Evolutionary conservation across 2,888 invertebrate species (phyloP).

Genomic region (Pediacus dermestoides): DNA sequence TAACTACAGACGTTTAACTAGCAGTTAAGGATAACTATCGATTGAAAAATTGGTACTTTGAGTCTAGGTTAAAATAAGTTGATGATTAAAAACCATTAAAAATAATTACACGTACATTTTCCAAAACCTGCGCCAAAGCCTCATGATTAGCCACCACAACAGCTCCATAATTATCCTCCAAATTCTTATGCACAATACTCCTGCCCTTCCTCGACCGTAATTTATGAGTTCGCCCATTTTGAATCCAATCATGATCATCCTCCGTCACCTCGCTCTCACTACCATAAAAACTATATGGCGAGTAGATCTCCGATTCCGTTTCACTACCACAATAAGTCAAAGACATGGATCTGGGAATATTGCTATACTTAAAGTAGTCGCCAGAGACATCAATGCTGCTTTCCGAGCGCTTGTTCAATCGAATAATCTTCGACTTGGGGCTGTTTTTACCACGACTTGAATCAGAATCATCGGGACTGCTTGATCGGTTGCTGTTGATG

Average conservation of each 20-base stretch:
- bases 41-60: too few species aligned
- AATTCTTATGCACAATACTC: constrained; percentile 77
- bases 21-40: too few species aligned
- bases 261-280: constrained; percentile 57
- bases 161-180: constrained; percentile 88
- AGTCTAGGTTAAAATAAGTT: too few species aligned
- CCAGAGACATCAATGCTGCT: constrained; percentile 52
- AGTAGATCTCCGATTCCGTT: constrained; percentile 78
- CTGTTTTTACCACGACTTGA: constrained; percentile 54
- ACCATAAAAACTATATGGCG: constrained; percentile 74
- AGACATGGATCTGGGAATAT: constrained; percentile 62
- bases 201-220: constrained; percentile 75
- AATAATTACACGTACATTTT: constrained; percentile 76
- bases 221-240: constrained; percentile 49
- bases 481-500: constrained; percentile 62
- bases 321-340: constrained; percentile 81
- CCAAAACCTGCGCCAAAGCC: constrained; percentile 81
- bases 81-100: too few species aligned
- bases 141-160: constrained; percentile 88
- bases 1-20: too few species aligned
- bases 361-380: constrained; percentile 60
- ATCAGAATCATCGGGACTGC: constrained; percentile 64
- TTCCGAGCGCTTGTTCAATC: constrained; percentile 50
- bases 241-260: constrained; percentile 53
- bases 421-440: constrained; percentile 43